Percentiles rank a stretch among this genome's conserved stretches.
phyloP scores from a whole-genome alignment of 2,888 invertebrate genomes.

The Anthrax anthrax region DNA sequence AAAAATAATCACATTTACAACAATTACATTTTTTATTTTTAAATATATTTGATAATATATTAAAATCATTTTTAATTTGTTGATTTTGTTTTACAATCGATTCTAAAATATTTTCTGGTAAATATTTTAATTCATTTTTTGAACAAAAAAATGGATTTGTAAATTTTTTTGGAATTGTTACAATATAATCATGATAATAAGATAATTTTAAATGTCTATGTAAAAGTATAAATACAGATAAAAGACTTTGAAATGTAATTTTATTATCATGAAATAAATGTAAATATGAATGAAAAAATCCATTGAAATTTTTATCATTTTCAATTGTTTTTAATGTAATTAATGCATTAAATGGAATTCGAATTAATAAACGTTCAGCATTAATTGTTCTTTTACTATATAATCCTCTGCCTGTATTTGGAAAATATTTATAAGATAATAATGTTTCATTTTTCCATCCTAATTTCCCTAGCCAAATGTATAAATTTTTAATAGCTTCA shows the following conservation, averaged over 20 bases:
- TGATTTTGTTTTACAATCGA: conserved; percentile 40
- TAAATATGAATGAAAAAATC: conserved; percentile 32
- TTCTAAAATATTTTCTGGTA: conserved; percentile 43
- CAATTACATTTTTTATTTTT: conserved; percentile 26
- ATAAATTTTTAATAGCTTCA: background rate
- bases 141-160: conserved; percentile 54
- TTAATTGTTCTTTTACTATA: conserved; percentile 42
- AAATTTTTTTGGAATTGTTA: conserved; percentile 51
- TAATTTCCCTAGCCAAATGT: conserved; percentile 20
- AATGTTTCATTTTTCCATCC: conserved; percentile 43
- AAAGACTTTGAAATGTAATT: conserved; percentile 52
- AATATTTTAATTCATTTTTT: conserved; percentile 37
- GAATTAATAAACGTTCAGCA: conserved; percentile 44
- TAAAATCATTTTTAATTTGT: conserved; percentile 29
- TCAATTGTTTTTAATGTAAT: conserved; percentile 44
- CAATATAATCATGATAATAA: conserved; percentile 49
- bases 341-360: conserved; percentile 43
- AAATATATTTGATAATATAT: conserved; percentile 15
- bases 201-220: conserved; percentile 47
- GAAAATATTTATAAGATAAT: conserved; percentile 44
- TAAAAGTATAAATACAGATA: conserved; percentile 58
- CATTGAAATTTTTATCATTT: conserved; percentile 40
- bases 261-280: conserved; percentile 19
- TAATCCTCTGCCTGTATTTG: conserved; percentile 59
- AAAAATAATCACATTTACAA: conserved; percentile 31